Evolutionary conservation across 1,140 invertebrate species (phyloP).

Genomic region (Cherax quadricarinatus): DNA sequence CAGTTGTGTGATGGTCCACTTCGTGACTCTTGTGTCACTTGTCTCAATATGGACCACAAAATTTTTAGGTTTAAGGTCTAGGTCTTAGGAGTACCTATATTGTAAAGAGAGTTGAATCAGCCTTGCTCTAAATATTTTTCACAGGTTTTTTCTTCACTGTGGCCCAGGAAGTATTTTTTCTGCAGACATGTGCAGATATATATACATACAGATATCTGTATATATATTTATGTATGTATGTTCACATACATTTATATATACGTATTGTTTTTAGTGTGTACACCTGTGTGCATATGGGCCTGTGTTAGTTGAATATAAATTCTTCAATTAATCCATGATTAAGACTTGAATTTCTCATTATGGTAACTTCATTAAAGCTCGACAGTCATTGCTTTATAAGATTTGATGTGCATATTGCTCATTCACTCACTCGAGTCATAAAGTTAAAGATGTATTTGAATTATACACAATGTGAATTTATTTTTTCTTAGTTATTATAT

Average conservation of each 20-base stretch:
- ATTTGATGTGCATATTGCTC: background rate
- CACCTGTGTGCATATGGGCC: background rate
- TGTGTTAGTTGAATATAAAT: background rate
- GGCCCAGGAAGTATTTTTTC: background rate
- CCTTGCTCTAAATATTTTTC: background rate
- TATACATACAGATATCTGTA: background rate
- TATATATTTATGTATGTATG: background rate
- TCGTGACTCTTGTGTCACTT: background rate
- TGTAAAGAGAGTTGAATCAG: background rate
- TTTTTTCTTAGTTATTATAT: background rate
- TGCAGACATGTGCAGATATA: background rate
- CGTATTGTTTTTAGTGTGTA: background rate
- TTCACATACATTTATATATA: no score
- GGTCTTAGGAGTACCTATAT: background rate
- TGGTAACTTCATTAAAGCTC: background rate
- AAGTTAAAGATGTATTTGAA: background rate
- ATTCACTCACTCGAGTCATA: constrained; percentile 1
- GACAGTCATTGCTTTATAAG: background rate
- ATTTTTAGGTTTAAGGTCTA: background rate
- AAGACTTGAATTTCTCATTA: background rate
- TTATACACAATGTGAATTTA: background rate
- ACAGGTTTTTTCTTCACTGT: background rate
- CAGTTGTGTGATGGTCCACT: no score
- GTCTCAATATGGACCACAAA: background rate
- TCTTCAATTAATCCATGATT: background rate